These are phyloP conservation scores for Otis tarda DNA, from an alignment of 2,113 vertebrate species.

Conservation along the genomic window DNA sequence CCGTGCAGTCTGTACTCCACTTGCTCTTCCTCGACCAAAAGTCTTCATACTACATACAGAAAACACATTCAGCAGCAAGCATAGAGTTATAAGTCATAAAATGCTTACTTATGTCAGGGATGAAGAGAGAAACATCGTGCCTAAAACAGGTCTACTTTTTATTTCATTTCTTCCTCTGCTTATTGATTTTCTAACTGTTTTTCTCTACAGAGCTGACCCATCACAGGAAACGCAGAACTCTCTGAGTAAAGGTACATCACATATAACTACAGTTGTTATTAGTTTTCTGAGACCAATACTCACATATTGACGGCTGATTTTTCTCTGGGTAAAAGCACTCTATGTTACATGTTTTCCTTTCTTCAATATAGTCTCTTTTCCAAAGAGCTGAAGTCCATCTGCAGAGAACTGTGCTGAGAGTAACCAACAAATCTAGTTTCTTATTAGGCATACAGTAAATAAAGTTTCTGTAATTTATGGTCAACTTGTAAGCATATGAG, in stretches of 20 bases:
- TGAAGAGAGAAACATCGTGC: constrained; percentile 25
- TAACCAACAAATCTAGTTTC: not conserved
- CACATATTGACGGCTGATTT: constrained; percentile 39
- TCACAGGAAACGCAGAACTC: constrained; percentile 80
- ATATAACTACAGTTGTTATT: constrained; percentile 73
- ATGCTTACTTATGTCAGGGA: constrained; percentile 18
- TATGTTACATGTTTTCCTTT: not conserved
- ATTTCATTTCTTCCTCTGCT: constrained; percentile 81
- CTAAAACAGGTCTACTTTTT: constrained; percentile 70
- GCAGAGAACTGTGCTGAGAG: not conserved
- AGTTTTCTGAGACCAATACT: constrained; percentile 58
- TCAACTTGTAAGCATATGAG: not conserved
- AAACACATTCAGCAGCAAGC: not conserved
- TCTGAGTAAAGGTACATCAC: constrained; percentile 70
- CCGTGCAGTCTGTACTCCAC: not conserved
- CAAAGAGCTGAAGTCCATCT: not conserved
- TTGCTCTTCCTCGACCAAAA: not conserved
- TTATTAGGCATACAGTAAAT: not conserved
- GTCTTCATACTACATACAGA: not conserved
- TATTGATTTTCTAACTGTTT: constrained; percentile 89
- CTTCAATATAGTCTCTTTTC: not conserved
- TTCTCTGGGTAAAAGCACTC: constrained; percentile 5
- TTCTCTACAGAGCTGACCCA: constrained; percentile 80
- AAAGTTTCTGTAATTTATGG: not conserved
- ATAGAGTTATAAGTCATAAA: not conserved